A percentile compares a stretch with the other conserved stretches of the same genome.
Conservation (phyloP, 2,797 vertebrate species). For the Hippopotamyrus pictus region DNA sequence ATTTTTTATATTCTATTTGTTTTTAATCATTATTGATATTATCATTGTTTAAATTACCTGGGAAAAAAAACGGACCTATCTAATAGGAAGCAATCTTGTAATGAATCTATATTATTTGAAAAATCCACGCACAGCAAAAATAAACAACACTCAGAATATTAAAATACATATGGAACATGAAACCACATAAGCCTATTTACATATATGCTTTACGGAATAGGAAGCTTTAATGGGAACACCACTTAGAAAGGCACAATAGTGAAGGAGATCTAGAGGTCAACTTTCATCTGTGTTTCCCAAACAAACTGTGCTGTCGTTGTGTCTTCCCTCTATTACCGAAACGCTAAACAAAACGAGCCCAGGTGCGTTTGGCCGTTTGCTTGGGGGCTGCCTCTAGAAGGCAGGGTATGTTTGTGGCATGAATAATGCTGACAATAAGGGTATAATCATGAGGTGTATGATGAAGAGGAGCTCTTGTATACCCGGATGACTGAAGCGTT, state of each 20-base stretch:
- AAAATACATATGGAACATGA: neutral
- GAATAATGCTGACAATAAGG: slow-evolving; percentile 1
- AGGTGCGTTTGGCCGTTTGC: slow-evolving; percentile 63
- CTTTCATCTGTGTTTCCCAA: slow-evolving; percentile 60
- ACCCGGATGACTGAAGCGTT: neutral
- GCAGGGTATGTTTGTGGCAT: neutral
- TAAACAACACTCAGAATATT: neutral
- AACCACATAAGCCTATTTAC: neutral
- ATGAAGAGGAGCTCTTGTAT: neutral
- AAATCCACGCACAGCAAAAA: neutral
- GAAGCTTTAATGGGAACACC: slow-evolving; percentile 37
- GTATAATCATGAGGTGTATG: neutral
- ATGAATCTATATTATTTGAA: neutral
- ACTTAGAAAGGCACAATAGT: slow-evolving; percentile 56
- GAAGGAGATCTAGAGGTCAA: slow-evolving; percentile 52
- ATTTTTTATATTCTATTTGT: neutral
- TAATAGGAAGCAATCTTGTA: neutral
- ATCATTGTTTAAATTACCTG: neutral
- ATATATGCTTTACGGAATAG: slow-evolving; percentile 24
- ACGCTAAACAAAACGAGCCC: slow-evolving; percentile 46
- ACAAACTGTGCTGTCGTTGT: slow-evolving; percentile 55
- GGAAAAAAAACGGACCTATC: neutral
- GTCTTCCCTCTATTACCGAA: slow-evolving; percentile 42
- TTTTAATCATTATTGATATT: neutral
- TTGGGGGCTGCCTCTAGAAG: slow-evolving; percentile 20